A percentile compares a stretch with the other conserved stretches of the same genome.
Evolutionary conservation across 2,113 vertebrate genomes (phyloP).

Genomic region (Mola mola): DNA sequence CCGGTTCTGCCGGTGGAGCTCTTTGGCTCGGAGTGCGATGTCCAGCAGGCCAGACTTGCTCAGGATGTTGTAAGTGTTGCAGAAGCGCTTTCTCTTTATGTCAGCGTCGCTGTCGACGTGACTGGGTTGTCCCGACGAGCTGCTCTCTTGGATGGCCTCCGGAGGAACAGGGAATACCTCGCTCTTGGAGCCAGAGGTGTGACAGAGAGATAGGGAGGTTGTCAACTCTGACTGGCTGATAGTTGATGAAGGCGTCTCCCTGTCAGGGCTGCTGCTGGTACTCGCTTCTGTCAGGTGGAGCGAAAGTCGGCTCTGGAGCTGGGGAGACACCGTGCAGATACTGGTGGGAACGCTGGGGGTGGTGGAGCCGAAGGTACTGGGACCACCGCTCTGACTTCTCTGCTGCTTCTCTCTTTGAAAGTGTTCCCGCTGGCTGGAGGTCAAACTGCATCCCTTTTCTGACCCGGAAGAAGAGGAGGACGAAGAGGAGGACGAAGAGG

Average conservation of each 20-base stretch:
- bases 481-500: conserved; percentile 47
- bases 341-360: conserved; percentile 35
- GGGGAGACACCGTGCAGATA: conserved; percentile 32
- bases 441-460: conserved; percentile 45
- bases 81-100: conserved; percentile 86
- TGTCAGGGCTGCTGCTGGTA: conserved; percentile 23
- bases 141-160: not conserved
- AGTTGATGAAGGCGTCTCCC: conserved; percentile 42
- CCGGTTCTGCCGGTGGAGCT: conserved; percentile 91
- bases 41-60: conserved; percentile 88
- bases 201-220: conserved; percentile 12
- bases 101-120: conserved; percentile 64
- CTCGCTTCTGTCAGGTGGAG: conserved; percentile 38
- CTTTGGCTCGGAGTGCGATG: conserved; percentile 93
- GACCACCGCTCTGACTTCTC: conserved; percentile 14
- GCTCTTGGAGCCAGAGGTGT: not conserved
- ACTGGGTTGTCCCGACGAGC: not conserved
- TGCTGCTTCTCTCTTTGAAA: conserved; percentile 58
- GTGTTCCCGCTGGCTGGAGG: conserved; percentile 56
- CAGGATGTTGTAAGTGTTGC: conserved; percentile 91
- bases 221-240: conserved; percentile 24
- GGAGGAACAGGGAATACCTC: not conserved
- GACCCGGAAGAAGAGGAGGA: conserved; percentile 50
- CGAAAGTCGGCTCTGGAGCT: conserved; percentile 41
- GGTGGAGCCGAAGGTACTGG: conserved; percentile 15